These are phyloP conservation scores for Bucco capensis DNA, from an alignment of 2,113 vertebrate genomes.

Conservation along the genomic window DNA sequence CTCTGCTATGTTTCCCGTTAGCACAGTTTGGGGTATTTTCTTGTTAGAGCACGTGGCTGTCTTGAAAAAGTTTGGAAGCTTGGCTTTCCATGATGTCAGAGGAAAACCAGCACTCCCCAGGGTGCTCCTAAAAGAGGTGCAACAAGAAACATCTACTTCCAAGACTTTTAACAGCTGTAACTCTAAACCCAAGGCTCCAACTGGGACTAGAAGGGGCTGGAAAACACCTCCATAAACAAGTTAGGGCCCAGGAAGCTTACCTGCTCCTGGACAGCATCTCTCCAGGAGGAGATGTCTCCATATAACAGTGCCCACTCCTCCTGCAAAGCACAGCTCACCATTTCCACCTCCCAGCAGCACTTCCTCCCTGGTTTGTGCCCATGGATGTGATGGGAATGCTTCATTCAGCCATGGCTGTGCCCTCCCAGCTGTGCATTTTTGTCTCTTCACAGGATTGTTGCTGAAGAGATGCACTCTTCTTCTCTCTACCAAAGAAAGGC, in stretches of 20 bases:
- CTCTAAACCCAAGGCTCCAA: background rate
- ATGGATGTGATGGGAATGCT: accelerated
- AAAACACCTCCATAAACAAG: background rate
- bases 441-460: conserved; percentile 75
- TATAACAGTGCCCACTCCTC: background rate
- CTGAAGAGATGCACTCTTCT: conserved; percentile 89
- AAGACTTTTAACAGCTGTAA: conserved; percentile 2
- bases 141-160: background rate
- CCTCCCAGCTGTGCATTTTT: too few relatives aligned
- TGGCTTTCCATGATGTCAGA: conserved; percentile 8
- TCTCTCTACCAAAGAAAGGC: conserved; percentile 85
- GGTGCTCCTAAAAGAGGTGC: conserved; percentile 12
- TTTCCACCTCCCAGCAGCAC: background rate
- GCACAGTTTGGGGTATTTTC: background rate
- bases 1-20: conserved; percentile 2
- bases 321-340: background rate
- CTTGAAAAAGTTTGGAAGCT: conserved; percentile 11
- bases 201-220: background rate
- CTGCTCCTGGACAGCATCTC: background rate
- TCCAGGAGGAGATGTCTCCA: background rate
- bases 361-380: accelerated
- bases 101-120: background rate
- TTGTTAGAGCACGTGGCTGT: background rate
- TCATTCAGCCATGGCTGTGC: too few relatives aligned
- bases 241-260: background rate